Conservation (phyloP, 2,888 invertebrate genomes). For the Andrena minutula region DNA sequence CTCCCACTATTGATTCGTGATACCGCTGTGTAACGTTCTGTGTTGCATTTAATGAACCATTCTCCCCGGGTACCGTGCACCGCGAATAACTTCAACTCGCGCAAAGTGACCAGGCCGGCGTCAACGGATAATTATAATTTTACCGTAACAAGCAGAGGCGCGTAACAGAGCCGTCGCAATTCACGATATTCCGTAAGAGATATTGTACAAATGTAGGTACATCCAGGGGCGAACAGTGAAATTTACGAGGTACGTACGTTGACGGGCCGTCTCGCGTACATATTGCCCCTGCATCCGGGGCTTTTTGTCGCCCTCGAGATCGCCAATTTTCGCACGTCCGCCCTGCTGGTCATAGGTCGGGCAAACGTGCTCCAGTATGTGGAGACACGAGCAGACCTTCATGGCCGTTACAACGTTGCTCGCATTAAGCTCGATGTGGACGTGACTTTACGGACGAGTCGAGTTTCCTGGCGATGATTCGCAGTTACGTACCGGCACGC, state of each 20-base stretch:
- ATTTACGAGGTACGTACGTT: slow-evolving; percentile 31
- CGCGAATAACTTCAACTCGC: slow-evolving; percentile 41
- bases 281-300: slow-evolving; percentile 11
- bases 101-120: slow-evolving; percentile 13
- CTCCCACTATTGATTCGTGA: background rate
- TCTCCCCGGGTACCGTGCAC: background rate
- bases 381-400: slow-evolving; percentile 23
- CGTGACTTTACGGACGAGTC: slow-evolving; percentile 53
- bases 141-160: slow-evolving; percentile 37
- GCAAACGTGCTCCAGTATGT: slow-evolving; percentile 5
- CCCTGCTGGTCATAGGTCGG: slow-evolving; percentile 5
- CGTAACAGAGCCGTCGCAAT: slow-evolving; percentile 41
- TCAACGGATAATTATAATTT: slow-evolving; percentile 49
- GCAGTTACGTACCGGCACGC: background rate
- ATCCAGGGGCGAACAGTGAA: slow-evolving; percentile 24
- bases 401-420: slow-evolving; percentile 26
- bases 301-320: slow-evolving; percentile 30
- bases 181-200: slow-evolving; percentile 14
- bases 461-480: background rate
- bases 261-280: slow-evolving; percentile 17
- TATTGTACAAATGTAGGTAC: background rate
- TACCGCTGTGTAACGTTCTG: background rate
- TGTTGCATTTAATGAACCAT: slow-evolving; percentile 2
- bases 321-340: slow-evolving; percentile 46
- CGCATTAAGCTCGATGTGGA: slow-evolving; percentile 39